Evolutionary conservation across 1,140 invertebrate species (phyloP).

Genomic region (Ridgeia piscesae): DNA sequence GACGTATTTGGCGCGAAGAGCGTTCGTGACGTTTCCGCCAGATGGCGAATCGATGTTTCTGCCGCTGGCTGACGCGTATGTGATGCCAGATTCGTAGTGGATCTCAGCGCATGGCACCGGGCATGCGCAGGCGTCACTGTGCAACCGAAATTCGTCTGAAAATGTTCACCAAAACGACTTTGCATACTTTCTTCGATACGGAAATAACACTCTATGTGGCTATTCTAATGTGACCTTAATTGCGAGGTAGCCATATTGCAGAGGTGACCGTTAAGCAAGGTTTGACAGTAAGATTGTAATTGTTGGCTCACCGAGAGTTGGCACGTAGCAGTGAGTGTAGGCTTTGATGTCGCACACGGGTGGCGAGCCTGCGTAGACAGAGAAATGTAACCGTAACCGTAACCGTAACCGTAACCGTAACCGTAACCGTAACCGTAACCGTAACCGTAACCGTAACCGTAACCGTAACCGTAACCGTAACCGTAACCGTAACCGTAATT

Average conservation of each 20-base stretch:
- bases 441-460: too few relatives aligned
- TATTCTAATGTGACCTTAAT: neutral
- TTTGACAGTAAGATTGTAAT: too few relatives aligned
- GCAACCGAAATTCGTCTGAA: neutral
- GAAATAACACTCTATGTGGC: too few relatives aligned
- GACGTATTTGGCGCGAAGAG: slow-evolving; percentile 3
- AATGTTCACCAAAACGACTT: neutral
- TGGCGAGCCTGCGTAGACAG: neutral
- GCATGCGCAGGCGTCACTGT: slow-evolving; percentile 3
- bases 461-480: too few relatives aligned
- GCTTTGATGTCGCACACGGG: neutral
- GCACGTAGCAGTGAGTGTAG: neutral
- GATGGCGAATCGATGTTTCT: neutral
- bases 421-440: too few relatives aligned
- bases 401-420: too few relatives aligned
- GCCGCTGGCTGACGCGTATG: slow-evolving; percentile 13
- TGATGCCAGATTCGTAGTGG: slow-evolving; percentile 10
- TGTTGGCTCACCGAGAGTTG: neutral
- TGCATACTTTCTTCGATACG: neutral
- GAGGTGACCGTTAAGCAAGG: too few relatives aligned
- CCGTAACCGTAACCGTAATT: too few relatives aligned
- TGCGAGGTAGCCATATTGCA: too few relatives aligned
- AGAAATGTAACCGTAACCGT: too few relatives aligned
- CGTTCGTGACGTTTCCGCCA: neutral
- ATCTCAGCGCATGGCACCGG: slow-evolving; percentile 5